phyloP scores from a whole-genome alignment of 2,113 vertebrate species.

The Silurus meridionalis region DNA sequence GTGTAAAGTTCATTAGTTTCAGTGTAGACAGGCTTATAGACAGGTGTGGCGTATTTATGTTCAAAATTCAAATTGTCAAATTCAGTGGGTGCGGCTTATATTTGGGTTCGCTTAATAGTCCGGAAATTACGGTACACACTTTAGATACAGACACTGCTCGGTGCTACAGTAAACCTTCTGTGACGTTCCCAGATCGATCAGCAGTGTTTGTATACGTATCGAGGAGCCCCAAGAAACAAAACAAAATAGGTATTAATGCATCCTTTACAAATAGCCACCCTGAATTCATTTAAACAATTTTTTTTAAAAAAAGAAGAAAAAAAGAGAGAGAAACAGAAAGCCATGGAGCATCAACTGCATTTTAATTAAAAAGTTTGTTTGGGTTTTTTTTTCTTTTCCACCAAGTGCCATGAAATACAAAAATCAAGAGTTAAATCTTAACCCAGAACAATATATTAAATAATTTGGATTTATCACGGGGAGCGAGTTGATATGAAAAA shows the following conservation, averaged over 20 bases:
- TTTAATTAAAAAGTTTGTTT: conserved; percentile 75
- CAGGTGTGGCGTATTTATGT: no score
- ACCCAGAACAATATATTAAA: conserved; percentile 66
- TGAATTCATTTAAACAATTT: background rate
- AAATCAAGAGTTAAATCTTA: conserved; percentile 67
- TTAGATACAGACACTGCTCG: no score
- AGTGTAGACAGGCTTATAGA: no score
- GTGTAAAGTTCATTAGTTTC: no score
- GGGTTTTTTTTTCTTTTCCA: conserved; percentile 48
- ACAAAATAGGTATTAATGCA: background rate
- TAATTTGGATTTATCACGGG: conserved; percentile 54
- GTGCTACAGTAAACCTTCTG: no score
- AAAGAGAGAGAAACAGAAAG: conserved; percentile 28
- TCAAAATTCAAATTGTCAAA: no score
- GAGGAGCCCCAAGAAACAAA: background rate
- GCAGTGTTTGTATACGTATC: background rate
- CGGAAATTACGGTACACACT: no score
- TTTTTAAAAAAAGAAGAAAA: background rate
- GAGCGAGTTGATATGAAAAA: conserved; percentile 70
- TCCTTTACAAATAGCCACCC: background rate
- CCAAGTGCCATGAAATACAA: conserved; percentile 71
- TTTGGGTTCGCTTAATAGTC: no score
- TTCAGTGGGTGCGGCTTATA: no score
- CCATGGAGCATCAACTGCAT: conserved; percentile 57
- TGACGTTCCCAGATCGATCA: no score